phyloP scores from a whole-genome alignment of 2,797 vertebrate genomes.

The Bryconaethiops microstoma region DNA sequence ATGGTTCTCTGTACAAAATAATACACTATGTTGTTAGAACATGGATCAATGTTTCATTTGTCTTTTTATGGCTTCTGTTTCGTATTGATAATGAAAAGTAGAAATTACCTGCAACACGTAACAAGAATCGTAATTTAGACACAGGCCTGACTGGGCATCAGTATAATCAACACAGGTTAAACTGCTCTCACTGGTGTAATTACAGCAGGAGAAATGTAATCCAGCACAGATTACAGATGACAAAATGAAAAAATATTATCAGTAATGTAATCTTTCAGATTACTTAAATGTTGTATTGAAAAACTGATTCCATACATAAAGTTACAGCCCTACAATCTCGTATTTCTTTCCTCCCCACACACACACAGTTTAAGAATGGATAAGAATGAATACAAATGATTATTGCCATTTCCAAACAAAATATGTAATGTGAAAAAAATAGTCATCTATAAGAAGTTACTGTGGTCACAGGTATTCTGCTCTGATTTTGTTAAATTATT shows the following conservation, averaged over 20 bases:
- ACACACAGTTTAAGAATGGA: too few species aligned
- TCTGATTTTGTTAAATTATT: not conserved
- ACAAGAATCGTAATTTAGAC: not conserved
- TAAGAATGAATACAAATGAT: too few species aligned
- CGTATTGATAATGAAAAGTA: not conserved
- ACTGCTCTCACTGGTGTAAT: not conserved
- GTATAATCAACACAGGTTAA: not conserved
- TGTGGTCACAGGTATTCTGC: not conserved
- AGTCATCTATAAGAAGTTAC: too few species aligned
- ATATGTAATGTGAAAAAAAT: too few species aligned
- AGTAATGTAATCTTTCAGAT: too few species aligned
- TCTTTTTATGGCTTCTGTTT: not conserved
- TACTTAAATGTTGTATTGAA: too few species aligned
- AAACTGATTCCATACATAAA: not conserved
- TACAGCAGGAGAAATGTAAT: not conserved
- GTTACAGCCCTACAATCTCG: too few species aligned
- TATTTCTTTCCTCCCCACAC: too few species aligned
- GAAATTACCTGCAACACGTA: not conserved
- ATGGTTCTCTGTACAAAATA: not conserved
- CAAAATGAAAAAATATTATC: too few species aligned
- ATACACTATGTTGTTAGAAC: not conserved
- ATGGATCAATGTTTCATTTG: not conserved
- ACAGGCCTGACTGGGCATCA: not conserved
- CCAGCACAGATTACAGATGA: too few species aligned
- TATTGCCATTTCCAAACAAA: too few species aligned